Percentiles rank a stretch among this genome's conserved stretches.
phyloP scores from a whole-genome alignment of 2,797 vertebrate species.

The Lepus townsendii region DNA sequence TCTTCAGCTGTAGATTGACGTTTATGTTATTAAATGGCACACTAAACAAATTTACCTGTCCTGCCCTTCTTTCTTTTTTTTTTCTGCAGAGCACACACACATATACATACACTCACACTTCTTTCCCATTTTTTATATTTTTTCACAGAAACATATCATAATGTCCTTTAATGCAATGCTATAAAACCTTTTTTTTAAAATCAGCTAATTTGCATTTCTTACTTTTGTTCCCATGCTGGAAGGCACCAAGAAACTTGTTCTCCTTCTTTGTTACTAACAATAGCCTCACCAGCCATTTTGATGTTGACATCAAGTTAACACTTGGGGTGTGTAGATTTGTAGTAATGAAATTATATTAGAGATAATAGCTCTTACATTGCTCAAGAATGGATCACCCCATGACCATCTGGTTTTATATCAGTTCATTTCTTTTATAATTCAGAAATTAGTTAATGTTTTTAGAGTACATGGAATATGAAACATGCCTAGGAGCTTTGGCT shows the following conservation, averaged over 20 bases:
- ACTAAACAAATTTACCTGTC: not conserved
- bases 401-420: conserved; percentile 67
- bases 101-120: not conserved
- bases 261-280: not conserved
- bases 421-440: conserved; percentile 64
- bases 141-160: conserved; percentile 22
- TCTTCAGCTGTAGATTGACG: not conserved
- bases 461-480: not conserved
- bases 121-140: not conserved
- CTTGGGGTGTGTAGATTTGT: conserved; percentile 65
- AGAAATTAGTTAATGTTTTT: conserved; percentile 54
- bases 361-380: conserved; percentile 65
- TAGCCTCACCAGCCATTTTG: not conserved
- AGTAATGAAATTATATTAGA: conserved; percentile 70
- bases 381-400: conserved; percentile 68
- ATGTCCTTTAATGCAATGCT: not conserved
- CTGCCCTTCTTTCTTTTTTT: not conserved
- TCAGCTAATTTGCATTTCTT: conserved; percentile 32
- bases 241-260: conserved; percentile 34
- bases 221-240: not conserved
- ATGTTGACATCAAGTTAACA: conserved; percentile 43
- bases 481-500: conserved; percentile 49
- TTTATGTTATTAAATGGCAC: not conserved
- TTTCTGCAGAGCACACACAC: not conserved
- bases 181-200: not conserved